A percentile compares a stretch with the other conserved stretches of the same genome.
Evolutionary conservation across 2,113 vertebrate genomes (phyloP).

Genomic region (Halichoerus grypus): DNA sequence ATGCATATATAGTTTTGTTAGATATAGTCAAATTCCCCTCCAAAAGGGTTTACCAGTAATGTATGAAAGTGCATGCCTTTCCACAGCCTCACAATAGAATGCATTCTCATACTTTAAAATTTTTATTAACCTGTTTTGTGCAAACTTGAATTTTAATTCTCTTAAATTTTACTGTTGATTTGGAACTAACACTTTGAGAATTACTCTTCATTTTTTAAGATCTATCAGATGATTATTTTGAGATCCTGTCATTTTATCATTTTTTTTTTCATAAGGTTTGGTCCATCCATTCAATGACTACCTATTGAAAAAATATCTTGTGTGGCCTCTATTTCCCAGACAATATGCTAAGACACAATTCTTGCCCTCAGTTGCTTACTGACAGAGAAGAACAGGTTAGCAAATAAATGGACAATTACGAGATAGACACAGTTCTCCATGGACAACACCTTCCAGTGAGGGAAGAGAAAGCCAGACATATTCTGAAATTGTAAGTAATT

Average conservation of each 20-base stretch:
- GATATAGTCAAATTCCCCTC: neutral
- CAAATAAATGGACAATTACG: neutral
- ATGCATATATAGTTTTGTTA: neutral
- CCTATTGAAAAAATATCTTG: neutral
- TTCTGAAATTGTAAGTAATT: neutral
- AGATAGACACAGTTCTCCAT: neutral
- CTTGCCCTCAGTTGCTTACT: neutral
- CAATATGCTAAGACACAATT: neutral
- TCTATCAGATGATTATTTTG: neutral
- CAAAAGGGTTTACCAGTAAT: neutral
- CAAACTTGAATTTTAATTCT: neutral
- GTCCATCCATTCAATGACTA: neutral
- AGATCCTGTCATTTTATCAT: neutral
- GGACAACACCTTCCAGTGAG: neutral
- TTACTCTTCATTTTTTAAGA: neutral
- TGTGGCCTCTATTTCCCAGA: neutral
- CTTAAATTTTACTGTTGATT: neutral
- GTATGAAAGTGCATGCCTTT: neutral
- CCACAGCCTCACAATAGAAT: neutral
- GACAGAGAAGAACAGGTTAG: neutral
- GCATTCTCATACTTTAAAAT: neutral
- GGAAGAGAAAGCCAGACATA: neutral
- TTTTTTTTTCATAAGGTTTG: conserved; percentile 12
- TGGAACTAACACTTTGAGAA: neutral
- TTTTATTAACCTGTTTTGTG: neutral